A percentile compares a stretch with the other conserved stretches of the same genome.
Conservation (phyloP, 2,797 vertebrate genomes). For the Poeciliopsis presidionis region DNA sequence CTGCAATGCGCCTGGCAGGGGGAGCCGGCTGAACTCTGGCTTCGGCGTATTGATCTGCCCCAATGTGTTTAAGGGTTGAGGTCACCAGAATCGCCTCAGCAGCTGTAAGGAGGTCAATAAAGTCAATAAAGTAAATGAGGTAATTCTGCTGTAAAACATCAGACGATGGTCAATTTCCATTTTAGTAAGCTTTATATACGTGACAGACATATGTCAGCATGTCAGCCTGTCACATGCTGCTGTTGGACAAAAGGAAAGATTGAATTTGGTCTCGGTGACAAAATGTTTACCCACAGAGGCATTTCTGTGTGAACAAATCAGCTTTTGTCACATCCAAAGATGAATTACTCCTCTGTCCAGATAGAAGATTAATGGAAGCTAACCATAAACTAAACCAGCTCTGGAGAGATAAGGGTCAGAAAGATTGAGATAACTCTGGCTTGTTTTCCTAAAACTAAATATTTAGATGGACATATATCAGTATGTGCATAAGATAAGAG, state of each 20-base stretch:
- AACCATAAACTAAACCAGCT: slow-evolving; percentile 52
- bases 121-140: slow-evolving; percentile 80
- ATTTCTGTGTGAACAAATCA: slow-evolving; percentile 71
- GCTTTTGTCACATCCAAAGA: slow-evolving; percentile 72
- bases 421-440: neutral
- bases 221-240: slow-evolving; percentile 65
- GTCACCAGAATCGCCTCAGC: slow-evolving; percentile 70
- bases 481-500: neutral
- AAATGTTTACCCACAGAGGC: slow-evolving; percentile 62
- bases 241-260: slow-evolving; percentile 46
- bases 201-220: slow-evolving; percentile 68
- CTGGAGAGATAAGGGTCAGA: slow-evolving; percentile 31
- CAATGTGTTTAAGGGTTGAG: slow-evolving; percentile 70
- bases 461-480: neutral
- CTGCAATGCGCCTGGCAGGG: slow-evolving; percentile 72
- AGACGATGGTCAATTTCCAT: slow-evolving; percentile 75
- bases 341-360: slow-evolving; percentile 65
- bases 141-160: slow-evolving; percentile 82
- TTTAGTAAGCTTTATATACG: slow-evolving; percentile 79
- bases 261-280: slow-evolving; percentile 48
- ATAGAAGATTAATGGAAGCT: slow-evolving; percentile 67
- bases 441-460: neutral
- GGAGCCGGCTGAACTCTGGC: slow-evolving; percentile 77
- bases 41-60: slow-evolving; percentile 75
- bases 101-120: slow-evolving; percentile 68